Conservation (phyloP, 1,140 invertebrate genomes). For the Caenorhabditis inopinata region DNA sequence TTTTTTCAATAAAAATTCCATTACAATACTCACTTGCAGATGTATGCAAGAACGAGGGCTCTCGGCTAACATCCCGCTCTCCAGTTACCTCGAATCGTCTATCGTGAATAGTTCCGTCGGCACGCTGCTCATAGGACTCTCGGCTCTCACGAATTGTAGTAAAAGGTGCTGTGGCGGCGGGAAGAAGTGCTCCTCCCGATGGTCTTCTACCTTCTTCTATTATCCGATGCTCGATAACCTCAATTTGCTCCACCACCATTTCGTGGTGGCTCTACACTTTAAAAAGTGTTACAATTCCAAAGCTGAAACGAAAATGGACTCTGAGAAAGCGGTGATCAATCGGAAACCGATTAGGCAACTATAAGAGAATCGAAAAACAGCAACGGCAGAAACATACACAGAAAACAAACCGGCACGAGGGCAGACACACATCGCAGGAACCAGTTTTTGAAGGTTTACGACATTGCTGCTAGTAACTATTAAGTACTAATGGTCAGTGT, state of each 20-base stretch:
- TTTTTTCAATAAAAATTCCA: neutral
- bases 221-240: constrained; percentile 58
- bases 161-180: constrained; percentile 34
- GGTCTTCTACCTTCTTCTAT: constrained; percentile 52
- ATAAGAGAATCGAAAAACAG: neutral
- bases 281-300: no score
- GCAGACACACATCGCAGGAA: neutral
- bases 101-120: neutral
- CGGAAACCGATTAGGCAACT: no score
- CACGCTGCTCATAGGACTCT: constrained; percentile 44
- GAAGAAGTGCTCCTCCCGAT: constrained; percentile 37
- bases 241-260: constrained; percentile 59
- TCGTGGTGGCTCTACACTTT: no score
- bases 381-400: neutral
- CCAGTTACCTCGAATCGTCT: constrained; percentile 57
- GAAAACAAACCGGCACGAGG: no score
- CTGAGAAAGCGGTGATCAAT: neutral
- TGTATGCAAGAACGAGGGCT: constrained; percentile 57
- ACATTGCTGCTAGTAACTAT: neutral
- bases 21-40: constrained; percentile 37
- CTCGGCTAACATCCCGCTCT: constrained; percentile 58
- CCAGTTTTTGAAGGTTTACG: neutral
- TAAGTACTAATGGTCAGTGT: neutral
- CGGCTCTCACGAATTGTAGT: constrained; percentile 34
- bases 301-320: no score